Percentiles rank a stretch among this genome's conserved stretches.
Evolutionary conservation across 2,888 invertebrate species (phyloP).

Genomic region (Drosophila crucigera): DNA sequence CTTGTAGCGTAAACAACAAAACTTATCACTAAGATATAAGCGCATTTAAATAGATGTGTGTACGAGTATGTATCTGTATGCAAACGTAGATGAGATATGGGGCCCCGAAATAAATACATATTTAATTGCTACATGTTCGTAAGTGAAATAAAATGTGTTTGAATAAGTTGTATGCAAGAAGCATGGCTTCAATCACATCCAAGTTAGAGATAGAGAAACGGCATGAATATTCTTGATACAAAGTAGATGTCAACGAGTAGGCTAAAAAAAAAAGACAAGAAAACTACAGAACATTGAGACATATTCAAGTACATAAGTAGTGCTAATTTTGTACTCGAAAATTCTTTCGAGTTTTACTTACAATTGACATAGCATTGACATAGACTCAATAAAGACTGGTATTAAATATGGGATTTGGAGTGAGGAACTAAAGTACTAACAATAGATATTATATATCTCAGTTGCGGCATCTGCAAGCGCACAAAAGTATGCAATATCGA

Average conservation of each 20-base stretch:
- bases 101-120: neutral
- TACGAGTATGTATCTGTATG: neutral
- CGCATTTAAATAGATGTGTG: slow-evolving; percentile 2
- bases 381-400: slow-evolving; percentile 26
- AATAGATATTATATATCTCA: slow-evolving; percentile 18
- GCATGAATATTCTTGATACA: neutral
- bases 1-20: slow-evolving; percentile 71
- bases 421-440: slow-evolving; percentile 13
- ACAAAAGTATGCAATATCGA: slow-evolving; percentile 59
- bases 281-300: slow-evolving; percentile 31
- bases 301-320: slow-evolving; percentile 18
- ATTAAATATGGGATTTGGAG: neutral
- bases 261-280: neutral
- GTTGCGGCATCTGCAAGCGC: slow-evolving; percentile 26
- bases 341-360: slow-evolving; percentile 62
- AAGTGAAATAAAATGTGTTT: slow-evolving; percentile 5
- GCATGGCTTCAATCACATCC: slow-evolving; percentile 4
- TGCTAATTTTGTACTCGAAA: slow-evolving; percentile 28
- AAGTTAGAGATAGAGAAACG: slow-evolving; percentile 1
- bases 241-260: slow-evolving; percentile 19
- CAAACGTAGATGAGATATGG: slow-evolving; percentile 16
- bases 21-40: slow-evolving; percentile 4
- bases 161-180: neutral
- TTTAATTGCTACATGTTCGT: slow-evolving; percentile 1
- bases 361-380: slow-evolving; percentile 65